Percentiles rank a stretch among this genome's conserved stretches.
Evolutionary conservation across 2,888 invertebrate species (phyloP).

Genomic region (Agelastica alni): DNA sequence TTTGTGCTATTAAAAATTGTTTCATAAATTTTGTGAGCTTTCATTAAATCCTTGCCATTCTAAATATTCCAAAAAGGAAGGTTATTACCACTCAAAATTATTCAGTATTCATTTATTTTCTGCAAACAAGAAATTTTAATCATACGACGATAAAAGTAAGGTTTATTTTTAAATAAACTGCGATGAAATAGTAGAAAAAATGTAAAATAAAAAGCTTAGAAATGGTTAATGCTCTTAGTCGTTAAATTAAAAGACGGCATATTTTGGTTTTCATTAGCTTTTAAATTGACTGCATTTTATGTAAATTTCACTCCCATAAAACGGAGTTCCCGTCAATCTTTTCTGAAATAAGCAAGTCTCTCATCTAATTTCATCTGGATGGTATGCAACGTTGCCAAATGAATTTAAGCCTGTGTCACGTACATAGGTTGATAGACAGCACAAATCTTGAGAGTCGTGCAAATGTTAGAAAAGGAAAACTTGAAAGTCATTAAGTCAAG

Average conservation of each 20-base stretch:
- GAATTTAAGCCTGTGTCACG: background rate
- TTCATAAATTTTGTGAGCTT: too few relatives aligned
- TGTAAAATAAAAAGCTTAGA: background rate
- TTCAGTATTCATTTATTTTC: too few relatives aligned
- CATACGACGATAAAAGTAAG: background rate
- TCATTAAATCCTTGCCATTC: too few relatives aligned
- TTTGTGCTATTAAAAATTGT: too few relatives aligned
- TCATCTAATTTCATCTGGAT: constrained; percentile 15
- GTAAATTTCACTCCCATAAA: constrained; percentile 29
- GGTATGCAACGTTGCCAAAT: constrained; percentile 9
- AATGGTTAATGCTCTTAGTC: background rate
- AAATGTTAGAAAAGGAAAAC: too few relatives aligned
- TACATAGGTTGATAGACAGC: too few relatives aligned
- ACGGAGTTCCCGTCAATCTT: constrained; percentile 25
- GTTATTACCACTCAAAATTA: too few relatives aligned
- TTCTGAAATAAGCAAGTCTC: constrained; percentile 5
- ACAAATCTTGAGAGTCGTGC: too few relatives aligned
- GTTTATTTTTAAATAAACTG: background rate
- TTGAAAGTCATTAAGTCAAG: too few relatives aligned
- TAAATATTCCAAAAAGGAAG: too few relatives aligned
- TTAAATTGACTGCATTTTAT: constrained; percentile 30
- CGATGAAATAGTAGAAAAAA: background rate
- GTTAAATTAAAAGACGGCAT: constrained; percentile 20
- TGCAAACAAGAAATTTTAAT: background rate
- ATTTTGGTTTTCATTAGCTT: constrained; percentile 29